Evolutionary conservation across 2,113 vertebrate species (phyloP), one percentile per base, ranked within the genome.

Genomic region (cat (Felis catus)): DNA sequence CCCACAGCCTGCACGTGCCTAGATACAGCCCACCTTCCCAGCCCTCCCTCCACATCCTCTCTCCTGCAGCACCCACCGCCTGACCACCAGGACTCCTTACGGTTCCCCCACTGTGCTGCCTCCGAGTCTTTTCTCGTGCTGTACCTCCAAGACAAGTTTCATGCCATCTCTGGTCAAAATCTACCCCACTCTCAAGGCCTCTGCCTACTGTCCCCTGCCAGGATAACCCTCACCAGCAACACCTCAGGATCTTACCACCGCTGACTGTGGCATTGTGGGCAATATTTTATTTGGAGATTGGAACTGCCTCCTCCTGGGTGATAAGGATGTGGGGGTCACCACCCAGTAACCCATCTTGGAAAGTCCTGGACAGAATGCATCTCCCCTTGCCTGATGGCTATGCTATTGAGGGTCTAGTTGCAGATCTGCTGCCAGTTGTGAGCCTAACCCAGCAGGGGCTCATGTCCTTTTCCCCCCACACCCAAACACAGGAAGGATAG

Each of bases 401-500:
- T 73, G 51, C 4, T 4, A 0, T 18, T 71, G 25, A 84, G 8
- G 19, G 36, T 21, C 81, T 51, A 7, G 29, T 19, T 89, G 73
- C 68, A 73, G 45, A 55, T 39, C 39, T 48, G 41, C 83, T 74
- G 81, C 53, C 58, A 6, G 0, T 7, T 31, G 7, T 45, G 14
- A 76, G 81, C 51, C 70, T 18, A 68, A 58, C 86, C 5, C 51
- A 31, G 33, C 5, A 1, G 13, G n/a, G 13, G 4, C 27, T 41
- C 1, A 0, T 21, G 33, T n/a, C 65, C 88, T 36, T 73, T 39
- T 18, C 18, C 15, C 36, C 7, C 81, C 41, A 25, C 29, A 48
- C 31, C 78, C 13, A 29, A 27, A 51, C 65, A 23, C 33, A 61
- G 85, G 48, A 89, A 93, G 18, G 78, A 5, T 41, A 73, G 23